A percentile compares a stretch with the other conserved stretches of the same genome.
These are phyloP conservation scores for Sarcophilus harrisii DNA, from an alignment of 2,797 vertebrate species.

Conservation along the genomic window DNA sequence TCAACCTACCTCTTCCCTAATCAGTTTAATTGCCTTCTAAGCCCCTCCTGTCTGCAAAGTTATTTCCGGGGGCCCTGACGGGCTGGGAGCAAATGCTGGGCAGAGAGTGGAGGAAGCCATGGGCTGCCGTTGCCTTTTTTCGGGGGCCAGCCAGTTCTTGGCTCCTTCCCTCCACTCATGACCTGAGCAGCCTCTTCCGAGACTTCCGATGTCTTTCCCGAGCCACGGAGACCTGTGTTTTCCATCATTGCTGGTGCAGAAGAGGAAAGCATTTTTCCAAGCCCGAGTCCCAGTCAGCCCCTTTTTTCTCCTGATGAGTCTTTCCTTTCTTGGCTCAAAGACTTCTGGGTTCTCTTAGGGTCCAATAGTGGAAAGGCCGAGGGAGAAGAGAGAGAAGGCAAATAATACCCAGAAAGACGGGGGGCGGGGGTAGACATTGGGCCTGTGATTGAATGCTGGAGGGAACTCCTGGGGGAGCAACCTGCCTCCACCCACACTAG, in stretches of 20 bases:
- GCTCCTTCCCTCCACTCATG: background rate
- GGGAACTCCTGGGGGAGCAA: background rate
- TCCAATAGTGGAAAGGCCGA: background rate
- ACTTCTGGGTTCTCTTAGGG: background rate
- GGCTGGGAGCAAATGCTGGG: background rate
- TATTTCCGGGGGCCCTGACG: background rate
- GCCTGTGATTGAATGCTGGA: background rate
- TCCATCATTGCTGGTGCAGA: background rate
- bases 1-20: conserved; percentile 54
- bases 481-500: background rate
- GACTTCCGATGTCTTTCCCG: background rate
- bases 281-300: background rate
- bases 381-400: background rate
- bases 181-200: background rate
- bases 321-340: background rate
- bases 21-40: background rate
- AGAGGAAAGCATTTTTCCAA: background rate
- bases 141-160: background rate
- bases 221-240: background rate
- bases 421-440: background rate
- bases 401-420: background rate
- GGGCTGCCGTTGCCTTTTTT: background rate
- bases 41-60: background rate
- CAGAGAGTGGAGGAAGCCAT: background rate
- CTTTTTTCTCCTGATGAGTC: background rate